Conservation (phyloP, 2,888 invertebrate genomes). For the Ceriagrion tenellum region DNA sequence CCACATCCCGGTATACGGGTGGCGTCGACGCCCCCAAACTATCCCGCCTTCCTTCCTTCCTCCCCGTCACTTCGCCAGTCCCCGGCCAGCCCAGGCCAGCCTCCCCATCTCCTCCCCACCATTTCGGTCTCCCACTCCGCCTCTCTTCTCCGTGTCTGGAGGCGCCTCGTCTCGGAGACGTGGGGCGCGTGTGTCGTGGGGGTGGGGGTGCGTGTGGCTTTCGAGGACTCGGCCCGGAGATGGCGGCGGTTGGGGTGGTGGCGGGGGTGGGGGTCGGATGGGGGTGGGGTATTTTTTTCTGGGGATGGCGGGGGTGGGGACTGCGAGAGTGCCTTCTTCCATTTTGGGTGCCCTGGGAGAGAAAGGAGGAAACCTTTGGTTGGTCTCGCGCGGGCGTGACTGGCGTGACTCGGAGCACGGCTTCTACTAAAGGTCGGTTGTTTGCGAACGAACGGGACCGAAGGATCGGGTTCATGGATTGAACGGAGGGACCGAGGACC, state of each 20-base stretch:
- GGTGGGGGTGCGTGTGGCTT: not conserved
- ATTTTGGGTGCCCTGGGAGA: not conserved
- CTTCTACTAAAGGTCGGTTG: too few relatives aligned
- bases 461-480: too few relatives aligned
- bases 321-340: not conserved
- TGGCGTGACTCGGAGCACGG: too few relatives aligned
- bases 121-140: not conserved
- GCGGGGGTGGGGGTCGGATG: not conserved
- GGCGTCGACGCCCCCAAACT: not conserved
- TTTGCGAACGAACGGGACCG: too few relatives aligned
- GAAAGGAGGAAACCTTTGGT: not conserved
- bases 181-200: not conserved
- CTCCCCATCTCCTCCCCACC: not conserved
- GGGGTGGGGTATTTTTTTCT: not conserved
- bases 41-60: not conserved
- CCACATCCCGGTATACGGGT: not conserved
- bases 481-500: too few relatives aligned
- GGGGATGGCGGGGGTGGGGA: not conserved
- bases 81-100: too few relatives aligned
- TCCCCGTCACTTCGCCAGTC: not conserved
- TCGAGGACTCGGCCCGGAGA: not conserved
- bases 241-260: not conserved
- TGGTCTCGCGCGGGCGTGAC: not conserved
- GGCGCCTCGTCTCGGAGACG: not conserved
- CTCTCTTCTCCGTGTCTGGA: not conserved